Percentiles rank a stretch among this genome's conserved stretches.
These are phyloP conservation scores for Orthosia gothica DNA, from an alignment of 2,888 invertebrate genomes.

Conservation along the genomic window DNA sequence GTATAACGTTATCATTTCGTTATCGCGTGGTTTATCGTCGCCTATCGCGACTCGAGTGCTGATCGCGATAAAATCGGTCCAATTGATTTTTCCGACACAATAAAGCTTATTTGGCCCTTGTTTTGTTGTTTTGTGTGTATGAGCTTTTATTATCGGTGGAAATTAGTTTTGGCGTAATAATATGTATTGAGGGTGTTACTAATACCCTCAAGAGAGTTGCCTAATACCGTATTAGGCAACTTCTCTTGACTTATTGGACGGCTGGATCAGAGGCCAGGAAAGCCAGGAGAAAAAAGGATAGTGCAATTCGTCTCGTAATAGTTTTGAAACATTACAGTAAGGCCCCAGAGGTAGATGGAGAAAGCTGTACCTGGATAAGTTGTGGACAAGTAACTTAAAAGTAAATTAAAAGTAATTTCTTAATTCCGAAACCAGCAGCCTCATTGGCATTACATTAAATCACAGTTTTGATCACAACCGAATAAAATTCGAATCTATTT, in stretches of 20 bases:
- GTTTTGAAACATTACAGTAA: no score
- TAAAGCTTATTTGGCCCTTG: slow-evolving; percentile 69
- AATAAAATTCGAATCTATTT: no score
- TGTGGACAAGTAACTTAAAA: background rate
- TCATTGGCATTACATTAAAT: no score
- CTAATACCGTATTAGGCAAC: background rate
- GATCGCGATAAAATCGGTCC: slow-evolving; percentile 87
- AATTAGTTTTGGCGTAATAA: slow-evolving; percentile 52
- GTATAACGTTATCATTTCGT: slow-evolving; percentile 61
- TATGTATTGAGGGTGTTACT: background rate
- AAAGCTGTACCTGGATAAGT: background rate
- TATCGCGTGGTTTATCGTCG: slow-evolving; percentile 76
- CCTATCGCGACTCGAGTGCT: slow-evolving; percentile 78
- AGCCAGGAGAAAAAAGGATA: no score
- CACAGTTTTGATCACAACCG: no score
- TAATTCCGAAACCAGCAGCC: no score
- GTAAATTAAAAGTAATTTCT: background rate
- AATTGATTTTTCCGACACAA: slow-evolving; percentile 88
- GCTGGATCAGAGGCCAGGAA: background rate
- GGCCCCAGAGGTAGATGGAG: no score
- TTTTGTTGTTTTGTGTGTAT: slow-evolving; percentile 66
- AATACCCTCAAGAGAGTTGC: no score
- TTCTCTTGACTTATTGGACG: background rate
- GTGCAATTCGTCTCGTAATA: no score
- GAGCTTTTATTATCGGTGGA: slow-evolving; percentile 58